Evolutionary conservation across 2,113 vertebrate genomes (phyloP), one percentile per base, ranked within the genome.

Genomic region (Neogale vison): DNA sequence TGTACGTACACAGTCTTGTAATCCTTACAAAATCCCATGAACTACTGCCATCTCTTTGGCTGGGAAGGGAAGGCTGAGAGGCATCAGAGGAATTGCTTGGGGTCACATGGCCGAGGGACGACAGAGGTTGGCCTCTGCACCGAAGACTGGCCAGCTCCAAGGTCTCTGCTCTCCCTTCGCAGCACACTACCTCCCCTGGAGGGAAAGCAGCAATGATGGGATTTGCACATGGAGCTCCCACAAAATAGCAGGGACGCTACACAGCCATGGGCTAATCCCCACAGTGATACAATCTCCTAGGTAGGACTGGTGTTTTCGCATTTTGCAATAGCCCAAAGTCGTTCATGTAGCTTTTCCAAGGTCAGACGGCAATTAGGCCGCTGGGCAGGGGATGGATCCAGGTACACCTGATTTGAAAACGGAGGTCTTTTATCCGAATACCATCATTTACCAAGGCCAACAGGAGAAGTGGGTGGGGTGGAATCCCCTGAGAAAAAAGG

Each of bases 71-170:
- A 18, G 69, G 34, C 42, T 36, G 34, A 36, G 12, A 34, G 1
- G 0, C 1, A 39, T 24, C 20, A 17, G 72, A 65, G 1, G n/a
- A 52, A 34, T 4, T 47, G 45, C 81, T 50, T 3, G 0, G 74
- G 31, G 67, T 82, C 65, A 29, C 13, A 0, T 0, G 0, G 65
- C 55, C 13, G n/a, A 47, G 14, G 8, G 11, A 21, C 0, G 4
- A 47, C 42, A 50, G 83, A 61, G 45, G 3, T 0, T 45, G 71
- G 63, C 31, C 63, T 65, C 7, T 65, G 71, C 7, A 42, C 31
- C 36, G 3, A 42, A 21, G 45, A 7, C n/a, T 20, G 52, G 90
- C 39, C 14, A 79, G 34, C 45, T 47, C 59, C 36, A 39, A 34
- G n/a, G 24, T 15, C 12, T 26, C 20, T 0, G 0, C 2, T 9